Base-by-base conservation (phyloP, 2,113 vertebrate genomes). In the Heterotilapia buettikoferi region DNA sequence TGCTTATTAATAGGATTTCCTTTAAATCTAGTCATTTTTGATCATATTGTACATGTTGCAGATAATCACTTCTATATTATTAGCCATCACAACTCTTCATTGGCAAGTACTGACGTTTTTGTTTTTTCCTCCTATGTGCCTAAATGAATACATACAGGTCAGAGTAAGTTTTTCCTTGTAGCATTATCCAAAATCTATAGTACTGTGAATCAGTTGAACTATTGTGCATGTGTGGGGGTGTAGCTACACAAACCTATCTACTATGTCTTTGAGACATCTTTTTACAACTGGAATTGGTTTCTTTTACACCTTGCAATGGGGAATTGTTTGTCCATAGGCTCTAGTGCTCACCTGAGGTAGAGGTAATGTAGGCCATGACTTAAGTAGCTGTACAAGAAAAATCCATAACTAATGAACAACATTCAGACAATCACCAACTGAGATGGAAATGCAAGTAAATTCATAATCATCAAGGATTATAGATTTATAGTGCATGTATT, bases 311-410 rank as follows among this genome's bases (percentile, higher is more conserved):
- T 52, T 84, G 52, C n/a, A 29, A 47, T 54, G 43, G 31, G 84
- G 29, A 83, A 80, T 21, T 61, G 50, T 86, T 56, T 59, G 61
- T 63, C 47, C 31, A 86, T 84, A 85, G 84, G 82, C 82, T 91
- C 68, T 83, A 82, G 80, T 92, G 90, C 83, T 93, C 85, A 92
- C 92, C 94, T 96, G 96, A 96, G 95, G 96, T 96, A 96, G 95
- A 85, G 91, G 93, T 91, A 90, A 88, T 91, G 73, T 87, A 93
- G 93, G 91, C 92, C 83, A 93, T 85, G 43, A 78, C 50, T 86
- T 85, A 13, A 43, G 31, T 80, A 83, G 86, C 59, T 90, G 18
- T 80, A 57, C 4, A 45, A n/a, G 40, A 16, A 40, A 61, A 73
- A 33, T 79, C 59, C 36, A 85, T 6, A 79, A 76, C 47, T 54